Conservation (phyloP, 1,140 invertebrate species). For the Belonocnema kinseyi region DNA sequence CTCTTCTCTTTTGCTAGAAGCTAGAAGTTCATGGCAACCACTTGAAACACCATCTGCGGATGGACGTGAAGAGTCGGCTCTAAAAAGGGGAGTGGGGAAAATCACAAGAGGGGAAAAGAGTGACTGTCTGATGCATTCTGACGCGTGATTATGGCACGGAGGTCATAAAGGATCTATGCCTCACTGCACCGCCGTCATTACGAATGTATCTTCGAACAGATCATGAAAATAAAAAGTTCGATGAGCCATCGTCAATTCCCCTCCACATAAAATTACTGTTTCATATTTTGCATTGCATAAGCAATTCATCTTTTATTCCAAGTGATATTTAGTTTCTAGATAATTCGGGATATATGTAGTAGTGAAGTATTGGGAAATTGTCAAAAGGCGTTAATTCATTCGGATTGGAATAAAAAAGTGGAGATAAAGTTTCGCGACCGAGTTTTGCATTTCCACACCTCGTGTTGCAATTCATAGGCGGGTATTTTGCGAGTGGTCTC, state of each 20-base stretch:
- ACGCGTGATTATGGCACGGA: constrained; percentile 68
- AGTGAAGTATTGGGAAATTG: constrained; percentile 6
- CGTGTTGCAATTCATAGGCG: constrained; percentile 11
- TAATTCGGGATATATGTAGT: background rate
- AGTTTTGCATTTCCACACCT: constrained; percentile 24
- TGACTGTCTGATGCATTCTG: constrained; percentile 61
- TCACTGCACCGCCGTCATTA: constrained; percentile 66
- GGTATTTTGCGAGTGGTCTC: constrained; percentile 10
- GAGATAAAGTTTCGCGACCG: constrained; percentile 31
- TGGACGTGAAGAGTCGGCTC: constrained; percentile 44
- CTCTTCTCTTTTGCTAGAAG: constrained; percentile 51
- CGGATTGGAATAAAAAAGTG: constrained; percentile 30
- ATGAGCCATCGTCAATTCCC: constrained; percentile 38
- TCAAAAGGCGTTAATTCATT: background rate
- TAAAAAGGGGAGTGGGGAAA: constrained; percentile 45
- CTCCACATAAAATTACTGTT: too few species aligned
- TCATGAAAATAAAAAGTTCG: constrained; percentile 61
- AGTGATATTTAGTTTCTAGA: background rate
- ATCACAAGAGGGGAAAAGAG: constrained; percentile 44
- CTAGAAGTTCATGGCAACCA: constrained; percentile 55
- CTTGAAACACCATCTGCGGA: constrained; percentile 62
- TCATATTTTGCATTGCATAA: background rate
- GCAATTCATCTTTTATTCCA: background rate
- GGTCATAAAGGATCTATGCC: constrained; percentile 68
- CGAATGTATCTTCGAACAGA: constrained; percentile 57